A percentile compares a stretch with the other conserved stretches of the same genome.
Conservation (phyloP, 1,140 invertebrate genomes). For the Drosophila rufa region DNA sequence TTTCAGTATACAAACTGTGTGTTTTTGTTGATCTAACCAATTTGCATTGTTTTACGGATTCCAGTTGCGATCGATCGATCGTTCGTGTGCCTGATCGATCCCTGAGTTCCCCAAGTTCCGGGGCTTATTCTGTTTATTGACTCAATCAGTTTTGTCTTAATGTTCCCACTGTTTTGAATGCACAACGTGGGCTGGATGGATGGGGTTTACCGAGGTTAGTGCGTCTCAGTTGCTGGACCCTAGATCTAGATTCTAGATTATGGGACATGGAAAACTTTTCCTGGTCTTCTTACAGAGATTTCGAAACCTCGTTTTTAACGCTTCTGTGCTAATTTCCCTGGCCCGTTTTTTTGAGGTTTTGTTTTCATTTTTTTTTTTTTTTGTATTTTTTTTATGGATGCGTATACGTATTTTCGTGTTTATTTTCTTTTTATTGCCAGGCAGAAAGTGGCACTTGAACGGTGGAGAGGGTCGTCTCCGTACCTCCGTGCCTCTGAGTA, state of each 20-base stretch:
- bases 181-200: conserved; percentile 7
- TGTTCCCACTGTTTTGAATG: conserved; percentile 22
- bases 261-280: conserved; percentile 55
- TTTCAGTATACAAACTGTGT: conserved; percentile 4
- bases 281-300: conserved; percentile 15
- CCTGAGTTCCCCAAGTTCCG: conserved; percentile 15
- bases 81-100: neutral
- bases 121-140: conserved; percentile 10
- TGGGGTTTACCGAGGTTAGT: neutral
- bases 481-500: neutral
- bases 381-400: conserved; percentile 36
- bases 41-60: conserved; percentile 46
- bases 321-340: conserved; percentile 52
- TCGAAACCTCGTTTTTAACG: conserved; percentile 46
- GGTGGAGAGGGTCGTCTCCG: conserved; percentile 26
- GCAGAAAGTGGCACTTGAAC: conserved; percentile 50
- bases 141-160: conserved; percentile 11
- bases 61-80: conserved; percentile 15
- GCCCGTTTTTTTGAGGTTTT: conserved; percentile 36
- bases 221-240: conserved; percentile 21
- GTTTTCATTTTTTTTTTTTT: conserved; percentile 28
- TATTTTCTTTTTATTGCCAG: conserved; percentile 54
- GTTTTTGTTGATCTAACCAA: conserved; percentile 22
- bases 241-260: conserved; percentile 34
- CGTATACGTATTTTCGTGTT: conserved; percentile 52